Conservation (phyloP, 1,140 invertebrate species). For the Drosophila erecta region DNA sequence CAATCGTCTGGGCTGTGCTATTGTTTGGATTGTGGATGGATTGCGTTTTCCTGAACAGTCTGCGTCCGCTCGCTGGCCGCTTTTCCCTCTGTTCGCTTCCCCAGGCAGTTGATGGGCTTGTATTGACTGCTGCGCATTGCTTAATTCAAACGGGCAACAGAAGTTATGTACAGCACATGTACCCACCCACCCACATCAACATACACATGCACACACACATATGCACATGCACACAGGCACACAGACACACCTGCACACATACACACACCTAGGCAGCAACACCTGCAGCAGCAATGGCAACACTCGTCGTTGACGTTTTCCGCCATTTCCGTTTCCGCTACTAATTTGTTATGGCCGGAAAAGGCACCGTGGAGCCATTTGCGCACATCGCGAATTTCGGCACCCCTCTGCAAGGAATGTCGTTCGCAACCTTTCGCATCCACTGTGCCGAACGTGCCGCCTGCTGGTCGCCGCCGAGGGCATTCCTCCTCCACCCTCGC, state of each 20-base stretch:
- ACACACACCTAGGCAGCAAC: constrained; percentile 17
- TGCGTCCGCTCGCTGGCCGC: constrained; percentile 4
- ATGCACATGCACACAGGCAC: constrained; percentile 12
- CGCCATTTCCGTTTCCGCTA: constrained; percentile 73
- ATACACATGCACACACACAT: constrained; percentile 4
- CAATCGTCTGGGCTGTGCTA: neutral
- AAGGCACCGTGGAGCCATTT: constrained; percentile 15
- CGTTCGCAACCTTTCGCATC: neutral
- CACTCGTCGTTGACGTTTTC: constrained; percentile 65
- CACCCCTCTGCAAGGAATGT: neutral
- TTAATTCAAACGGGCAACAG: constrained; percentile 46
- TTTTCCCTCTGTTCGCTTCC: constrained; percentile 9
- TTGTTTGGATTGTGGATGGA: constrained; percentile 11
- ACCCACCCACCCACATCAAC: neutral
- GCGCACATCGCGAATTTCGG: neutral
- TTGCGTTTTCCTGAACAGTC: constrained; percentile 1
- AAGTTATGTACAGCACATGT: constrained; percentile 6
- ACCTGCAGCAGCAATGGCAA: constrained; percentile 41
- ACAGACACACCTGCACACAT: constrained; percentile 5
- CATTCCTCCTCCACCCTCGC: neutral
- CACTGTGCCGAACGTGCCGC: constrained; percentile 3
- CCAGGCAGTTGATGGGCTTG: constrained; percentile 34
- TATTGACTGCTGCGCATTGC: constrained; percentile 38
- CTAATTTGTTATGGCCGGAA: constrained; percentile 65
- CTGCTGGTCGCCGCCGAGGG: neutral